These are phyloP conservation scores for Hydrozoanthus gracilis DNA, from an alignment of 92 coral and sea anemone genomes.

Conservation along the genomic window DNA sequence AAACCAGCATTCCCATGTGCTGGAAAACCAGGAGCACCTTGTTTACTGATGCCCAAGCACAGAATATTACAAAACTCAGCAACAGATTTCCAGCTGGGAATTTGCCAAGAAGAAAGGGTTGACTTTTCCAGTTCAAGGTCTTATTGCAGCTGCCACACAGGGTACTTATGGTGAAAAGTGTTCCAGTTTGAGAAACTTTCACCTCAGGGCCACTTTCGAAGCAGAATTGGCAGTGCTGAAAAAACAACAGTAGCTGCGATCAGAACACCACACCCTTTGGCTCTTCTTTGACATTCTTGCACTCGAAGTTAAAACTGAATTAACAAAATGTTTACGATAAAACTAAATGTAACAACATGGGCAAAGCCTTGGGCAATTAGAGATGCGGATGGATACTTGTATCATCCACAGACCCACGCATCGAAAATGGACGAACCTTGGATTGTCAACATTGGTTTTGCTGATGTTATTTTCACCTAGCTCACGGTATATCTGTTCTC, in stretches of 20 bases:
- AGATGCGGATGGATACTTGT: neutral
- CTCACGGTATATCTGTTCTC: conserved; percentile 50
- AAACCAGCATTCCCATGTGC: conserved; percentile 55
- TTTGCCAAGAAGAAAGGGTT: conserved; percentile 57
- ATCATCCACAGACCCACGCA: neutral
- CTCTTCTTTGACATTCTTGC: conserved; percentile 46
- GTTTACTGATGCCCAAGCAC: conserved; percentile 66
- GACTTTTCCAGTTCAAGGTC: conserved; percentile 65
- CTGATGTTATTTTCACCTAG: conserved; percentile 54
- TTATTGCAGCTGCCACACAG: conserved; percentile 58
- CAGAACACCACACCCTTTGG: conserved; percentile 67
- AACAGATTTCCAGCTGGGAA: conserved; percentile 73
- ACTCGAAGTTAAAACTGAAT: conserved; percentile 44
- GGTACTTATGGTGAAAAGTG: conserved; percentile 59
- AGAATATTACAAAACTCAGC: conserved; percentile 63
- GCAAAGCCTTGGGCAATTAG: too few species aligned
- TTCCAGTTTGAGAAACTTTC: conserved; percentile 61
- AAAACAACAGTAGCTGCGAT: conserved; percentile 54
- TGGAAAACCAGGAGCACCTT: conserved; percentile 59
- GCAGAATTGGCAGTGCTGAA: conserved; percentile 65
- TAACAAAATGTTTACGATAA: neutral
- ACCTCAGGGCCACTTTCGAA: conserved; percentile 54
- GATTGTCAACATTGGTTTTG: conserved; percentile 42
- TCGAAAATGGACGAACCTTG: conserved; percentile 31
- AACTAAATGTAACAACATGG: neutral